Evolutionary conservation across 2,888 invertebrate species (phyloP), one percentile per base, ranked within the genome.

Genomic region (Orthosia gracilis): DNA sequence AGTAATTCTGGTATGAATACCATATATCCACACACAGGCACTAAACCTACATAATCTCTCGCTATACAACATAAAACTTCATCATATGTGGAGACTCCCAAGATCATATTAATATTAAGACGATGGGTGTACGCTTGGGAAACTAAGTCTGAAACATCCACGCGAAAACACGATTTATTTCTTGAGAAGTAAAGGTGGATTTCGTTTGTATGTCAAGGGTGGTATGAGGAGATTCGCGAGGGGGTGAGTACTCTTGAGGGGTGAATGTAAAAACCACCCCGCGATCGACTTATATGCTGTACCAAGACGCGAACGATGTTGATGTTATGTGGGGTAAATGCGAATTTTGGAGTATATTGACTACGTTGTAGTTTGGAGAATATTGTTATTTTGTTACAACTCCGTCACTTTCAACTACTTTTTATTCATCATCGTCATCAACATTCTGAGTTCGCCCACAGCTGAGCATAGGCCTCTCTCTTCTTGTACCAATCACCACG

Each of bases 231-330:
- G 78, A 55, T 66, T 77, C 88, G 88, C 85, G 87, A 86, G 85
- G 85, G 94, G 88, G 87, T 93, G 95, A 89, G 94, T 94, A 90
- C 90, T 92, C 96, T 94, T 95, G 94, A 89, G 94, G 96, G 94
- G 95, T 86, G 94, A 96, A 94, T 95, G 96, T 94, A 96, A 96
- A 94, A 95, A 95, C 95, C 95, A 95, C 96, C 96, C 94, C 94
- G 94, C 95, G 95, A 96, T 96, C 96, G 96, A 96, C 96, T 96
- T 96, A 95, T 96, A 95, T 94, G 95, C 93, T 95, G 95, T 96
- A 95, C 95, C 95, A 96, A 96, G 96, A 96, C 95, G 93, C 87
- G 87, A 73, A 76, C 88, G 90, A 52, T 76, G 79, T 82, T 73
- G 54, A 45, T 76, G 82, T 26, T 88, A 70, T 85, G 68, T 55